Percentiles rank a stretch among this genome's conserved stretches.
These are phyloP conservation scores for Pitangus sulphuratus DNA, from an alignment of 2,797 vertebrate species.

Conservation along the genomic window DNA sequence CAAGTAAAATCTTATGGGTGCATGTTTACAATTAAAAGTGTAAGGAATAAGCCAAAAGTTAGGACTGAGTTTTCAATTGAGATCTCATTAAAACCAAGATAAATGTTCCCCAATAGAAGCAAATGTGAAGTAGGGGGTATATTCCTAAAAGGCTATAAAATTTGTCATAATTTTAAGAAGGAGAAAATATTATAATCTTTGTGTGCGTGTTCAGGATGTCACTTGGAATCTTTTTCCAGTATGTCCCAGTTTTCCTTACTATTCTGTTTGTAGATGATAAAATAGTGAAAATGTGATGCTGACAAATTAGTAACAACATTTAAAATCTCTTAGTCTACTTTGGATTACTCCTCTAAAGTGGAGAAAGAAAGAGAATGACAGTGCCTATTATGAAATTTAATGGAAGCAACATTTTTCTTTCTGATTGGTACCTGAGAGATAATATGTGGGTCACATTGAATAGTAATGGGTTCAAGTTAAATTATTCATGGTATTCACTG, in stretches of 20 bases:
- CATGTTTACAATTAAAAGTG: background rate
- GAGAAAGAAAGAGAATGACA: background rate
- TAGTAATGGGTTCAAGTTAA: background rate
- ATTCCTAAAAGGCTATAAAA: background rate
- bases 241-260: background rate
- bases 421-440: slow-evolving; percentile 37
- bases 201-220: background rate
- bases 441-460: slow-evolving; percentile 62
- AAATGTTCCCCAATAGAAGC: background rate
- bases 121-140: background rate
- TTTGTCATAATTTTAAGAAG: background rate
- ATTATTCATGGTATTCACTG: slow-evolving; percentile 58
- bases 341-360: background rate
- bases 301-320: background rate
- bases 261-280: background rate
- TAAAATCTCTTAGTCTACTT: background rate
- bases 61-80: background rate
- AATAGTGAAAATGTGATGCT: background rate
- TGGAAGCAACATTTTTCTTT: slow-evolving; percentile 17
- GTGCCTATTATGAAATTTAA: background rate
- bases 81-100: background rate
- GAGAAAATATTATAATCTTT: background rate
- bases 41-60: background rate
- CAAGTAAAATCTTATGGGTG: background rate
- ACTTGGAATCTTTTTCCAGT: background rate